Evolutionary conservation across 2,888 invertebrate species (phyloP).

Genomic region (Platypus cylindrus): DNA sequence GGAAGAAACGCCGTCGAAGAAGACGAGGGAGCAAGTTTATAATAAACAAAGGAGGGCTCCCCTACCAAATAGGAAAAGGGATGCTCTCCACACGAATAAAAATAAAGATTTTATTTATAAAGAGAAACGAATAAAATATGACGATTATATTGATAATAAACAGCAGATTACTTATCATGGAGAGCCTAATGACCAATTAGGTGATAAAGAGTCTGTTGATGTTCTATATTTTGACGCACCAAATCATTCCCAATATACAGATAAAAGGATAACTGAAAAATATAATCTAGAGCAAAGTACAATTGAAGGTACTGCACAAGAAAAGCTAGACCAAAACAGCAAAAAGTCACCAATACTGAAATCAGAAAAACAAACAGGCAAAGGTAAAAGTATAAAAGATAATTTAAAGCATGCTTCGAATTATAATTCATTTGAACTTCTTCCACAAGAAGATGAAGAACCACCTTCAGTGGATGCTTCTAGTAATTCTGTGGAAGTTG

Average conservation of each 20-base stretch:
- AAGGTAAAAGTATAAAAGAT: no score
- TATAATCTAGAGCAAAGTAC: constrained; percentile 11
- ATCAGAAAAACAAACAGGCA: constrained; percentile 7
- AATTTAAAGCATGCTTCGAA: no score
- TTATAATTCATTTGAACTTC: no score
- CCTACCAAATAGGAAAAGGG: constrained; percentile 18
- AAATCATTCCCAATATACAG: constrained; percentile 25
- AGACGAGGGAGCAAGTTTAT: constrained; percentile 26
- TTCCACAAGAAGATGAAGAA: no score
- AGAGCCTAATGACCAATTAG: constrained; percentile 27
- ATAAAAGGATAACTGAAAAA: constrained; percentile 21
- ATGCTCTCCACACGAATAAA: constrained; percentile 24
- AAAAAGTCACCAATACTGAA: constrained; percentile 6
- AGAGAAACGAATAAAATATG: constrained; percentile 26
- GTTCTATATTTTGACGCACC: constrained; percentile 23
- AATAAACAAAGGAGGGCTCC: constrained; percentile 21
- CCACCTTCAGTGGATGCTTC: not conserved
- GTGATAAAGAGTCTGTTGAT: constrained; percentile 24
- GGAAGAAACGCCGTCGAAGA: constrained; percentile 28
- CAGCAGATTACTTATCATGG: constrained; percentile 25
- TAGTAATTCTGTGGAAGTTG: not conserved
- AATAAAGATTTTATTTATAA: constrained; percentile 24
- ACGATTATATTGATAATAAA: constrained; percentile 22
- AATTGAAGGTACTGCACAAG: no score
- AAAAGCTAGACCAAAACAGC: constrained; percentile 2